Percentiles rank a stretch among this genome's conserved stretches.
phyloP scores from a whole-genome alignment of 2,797 vertebrate species.

The Alosa sapidissima region DNA sequence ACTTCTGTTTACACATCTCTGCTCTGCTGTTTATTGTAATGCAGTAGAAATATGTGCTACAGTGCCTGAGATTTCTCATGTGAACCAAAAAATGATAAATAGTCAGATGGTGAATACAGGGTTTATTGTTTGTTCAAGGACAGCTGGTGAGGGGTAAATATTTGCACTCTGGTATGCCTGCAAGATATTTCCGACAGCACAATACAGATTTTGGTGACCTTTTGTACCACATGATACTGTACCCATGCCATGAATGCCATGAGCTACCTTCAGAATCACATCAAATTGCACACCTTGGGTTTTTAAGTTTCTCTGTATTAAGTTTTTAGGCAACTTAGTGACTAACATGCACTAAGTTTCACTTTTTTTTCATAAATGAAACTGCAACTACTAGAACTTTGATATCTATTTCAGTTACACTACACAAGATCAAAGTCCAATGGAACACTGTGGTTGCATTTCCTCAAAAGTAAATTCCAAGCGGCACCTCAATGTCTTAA shows the following conservation, averaged over 20 bases:
- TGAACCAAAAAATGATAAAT: background rate
- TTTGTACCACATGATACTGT: background rate
- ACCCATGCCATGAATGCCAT: background rate
- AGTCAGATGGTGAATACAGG: background rate
- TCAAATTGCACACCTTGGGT: background rate
- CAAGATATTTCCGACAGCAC: background rate
- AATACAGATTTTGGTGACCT: background rate
- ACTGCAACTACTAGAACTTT: background rate
- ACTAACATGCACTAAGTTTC: conserved; percentile 8
- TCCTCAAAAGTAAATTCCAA: background rate
- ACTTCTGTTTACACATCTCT: no score
- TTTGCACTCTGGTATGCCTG: background rate
- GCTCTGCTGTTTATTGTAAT: background rate
- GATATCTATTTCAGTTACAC: background rate
- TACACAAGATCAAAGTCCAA: background rate
- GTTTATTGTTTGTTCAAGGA: background rate
- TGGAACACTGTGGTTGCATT: background rate
- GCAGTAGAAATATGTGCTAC: background rate
- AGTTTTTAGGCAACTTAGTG: background rate
- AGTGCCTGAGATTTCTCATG: background rate
- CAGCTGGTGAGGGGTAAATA: background rate
- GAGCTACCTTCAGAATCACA: background rate
- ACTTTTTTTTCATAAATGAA: background rate
- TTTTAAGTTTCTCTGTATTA: background rate
- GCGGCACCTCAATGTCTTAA: background rate